phyloP scores from a whole-genome alignment of 30 jellyfish, hydroid and myxozoan species.

The Sanderia malayensis region DNA sequence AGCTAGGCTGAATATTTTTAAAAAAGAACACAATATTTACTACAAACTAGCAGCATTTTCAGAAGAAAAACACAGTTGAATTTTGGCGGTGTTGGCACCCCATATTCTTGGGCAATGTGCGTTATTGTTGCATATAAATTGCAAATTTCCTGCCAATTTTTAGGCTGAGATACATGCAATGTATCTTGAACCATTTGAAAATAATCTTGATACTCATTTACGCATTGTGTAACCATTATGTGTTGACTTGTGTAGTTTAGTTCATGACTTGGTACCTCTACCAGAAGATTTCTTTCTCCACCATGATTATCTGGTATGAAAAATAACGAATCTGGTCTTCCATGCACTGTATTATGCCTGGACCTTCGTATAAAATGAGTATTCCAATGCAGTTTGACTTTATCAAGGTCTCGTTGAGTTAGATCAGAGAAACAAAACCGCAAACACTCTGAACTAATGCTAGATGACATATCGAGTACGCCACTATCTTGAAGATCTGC shows the following conservation, averaged over 20 bases:
- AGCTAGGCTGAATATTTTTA: too few relatives aligned
- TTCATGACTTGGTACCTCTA: not conserved
- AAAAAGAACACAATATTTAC: too few relatives aligned
- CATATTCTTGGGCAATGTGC: not conserved
- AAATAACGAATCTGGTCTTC: constrained; percentile 8
- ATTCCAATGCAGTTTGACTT: not conserved
- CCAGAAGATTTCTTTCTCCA: not conserved
- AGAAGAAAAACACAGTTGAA: too few relatives aligned
- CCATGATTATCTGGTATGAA: constrained; percentile 5
- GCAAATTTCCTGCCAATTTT: not conserved
- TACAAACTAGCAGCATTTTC: too few relatives aligned
- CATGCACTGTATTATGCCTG: constrained; percentile 1
- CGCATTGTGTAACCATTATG: not conserved
- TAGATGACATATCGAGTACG: not conserved
- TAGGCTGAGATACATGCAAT: not conserved
- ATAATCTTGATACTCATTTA: not conserved
- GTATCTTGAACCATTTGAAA: not conserved
- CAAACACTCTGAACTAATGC: not conserved
- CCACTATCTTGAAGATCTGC: not conserved
- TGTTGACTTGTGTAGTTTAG: not conserved
- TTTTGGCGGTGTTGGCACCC: too few relatives aligned
- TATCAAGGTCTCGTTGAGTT: constrained; percentile 4
- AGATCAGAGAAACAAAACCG: not conserved
- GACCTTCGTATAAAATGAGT: constrained; percentile 13
- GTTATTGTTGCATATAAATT: not conserved